A percentile compares a stretch with the other conserved stretches of the same genome.
phyloP scores from a whole-genome alignment of 2,797 vertebrate species.

The Staurois parvus region DNA sequence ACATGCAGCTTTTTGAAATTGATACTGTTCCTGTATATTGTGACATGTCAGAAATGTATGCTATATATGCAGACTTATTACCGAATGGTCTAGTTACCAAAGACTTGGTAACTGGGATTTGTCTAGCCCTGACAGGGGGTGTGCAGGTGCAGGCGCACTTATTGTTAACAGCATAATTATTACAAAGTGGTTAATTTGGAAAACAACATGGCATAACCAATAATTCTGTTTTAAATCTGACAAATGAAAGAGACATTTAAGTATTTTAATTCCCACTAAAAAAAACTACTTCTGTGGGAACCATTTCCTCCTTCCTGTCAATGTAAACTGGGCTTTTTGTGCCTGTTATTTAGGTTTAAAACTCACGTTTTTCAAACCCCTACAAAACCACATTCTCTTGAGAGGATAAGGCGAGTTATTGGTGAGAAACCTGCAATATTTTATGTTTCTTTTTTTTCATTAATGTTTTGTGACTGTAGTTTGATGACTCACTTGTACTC shows the following conservation, averaged over 20 bases:
- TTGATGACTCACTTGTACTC: slow-evolving; percentile 68
- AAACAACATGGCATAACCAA: neutral
- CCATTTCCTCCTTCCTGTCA: slow-evolving; percentile 4
- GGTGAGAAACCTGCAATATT: neutral
- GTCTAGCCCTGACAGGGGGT: no score
- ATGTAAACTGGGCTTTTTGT: neutral
- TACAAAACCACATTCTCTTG: neutral
- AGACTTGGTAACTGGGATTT: no score
- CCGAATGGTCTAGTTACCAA: no score
- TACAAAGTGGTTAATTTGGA: neutral
- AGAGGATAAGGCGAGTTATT: slow-evolving; percentile 6
- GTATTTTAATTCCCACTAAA: neutral
- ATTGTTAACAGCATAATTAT: no score
- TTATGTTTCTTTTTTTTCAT: slow-evolving; percentile 9
- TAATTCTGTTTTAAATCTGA: neutral
- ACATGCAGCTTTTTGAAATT: no score
- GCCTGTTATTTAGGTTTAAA: slow-evolving; percentile 22
- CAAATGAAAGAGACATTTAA: neutral
- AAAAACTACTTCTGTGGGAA: neutral
- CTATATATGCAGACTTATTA: no score
- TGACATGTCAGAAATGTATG: no score
- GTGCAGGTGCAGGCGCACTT: neutral
- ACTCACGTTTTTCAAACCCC: neutral
- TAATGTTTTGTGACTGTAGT: slow-evolving; percentile 50
- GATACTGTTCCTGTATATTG: no score